Base-by-base conservation (phyloP, 1,140 invertebrate species). In the Adelges cooleyi region DNA sequence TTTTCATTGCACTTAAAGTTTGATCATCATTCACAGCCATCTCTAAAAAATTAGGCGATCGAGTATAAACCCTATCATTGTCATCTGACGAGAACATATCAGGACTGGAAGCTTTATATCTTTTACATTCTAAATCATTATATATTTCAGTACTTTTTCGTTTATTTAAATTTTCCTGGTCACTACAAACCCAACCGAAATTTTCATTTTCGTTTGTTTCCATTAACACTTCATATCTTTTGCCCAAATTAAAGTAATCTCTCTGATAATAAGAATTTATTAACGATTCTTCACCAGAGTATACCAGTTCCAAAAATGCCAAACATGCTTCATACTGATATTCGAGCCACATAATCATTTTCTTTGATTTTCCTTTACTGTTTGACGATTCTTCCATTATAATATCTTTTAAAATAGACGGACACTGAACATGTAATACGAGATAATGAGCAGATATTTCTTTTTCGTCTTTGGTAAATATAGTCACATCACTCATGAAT, bases 341-440 rank as follows among this genome's bases (percentile, higher is more conserved):
- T 3, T 68, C 56, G 8, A 36, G 65, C 67, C 68, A 70, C 67
- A 69, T 66, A 2, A 70, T 4, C 25, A 69, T 65, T 54, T 70
- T 67, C 36, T 46, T 66, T 27, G n/a, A 23, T 59, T 66, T 52
- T 56, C 17, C 13, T n/a, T 40, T 9, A 27, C 17, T 25, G 29
- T 44, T 65, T 40, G 22, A 29, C 11, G 29, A 50, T 65, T 53
- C 40, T 65, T 68, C 66, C 22, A 18, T 27, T 13, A 68, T 66
- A 5, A 65, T 53, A 17, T 70, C 69, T 29, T 67, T 42, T 11
- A 68, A 56, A 54, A 69, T 67, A 44, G 33, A 44, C 10, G 67
- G 66, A 44, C 67, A 69, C 36, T 69, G 65, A 11, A 51, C 67
- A 49, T 49, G 33, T 25, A 70, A 29, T 0, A 70, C 69, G 23